Base-by-base conservation (phyloP, 1,140 invertebrate species). In the Geopemphigus sp. region DNA sequence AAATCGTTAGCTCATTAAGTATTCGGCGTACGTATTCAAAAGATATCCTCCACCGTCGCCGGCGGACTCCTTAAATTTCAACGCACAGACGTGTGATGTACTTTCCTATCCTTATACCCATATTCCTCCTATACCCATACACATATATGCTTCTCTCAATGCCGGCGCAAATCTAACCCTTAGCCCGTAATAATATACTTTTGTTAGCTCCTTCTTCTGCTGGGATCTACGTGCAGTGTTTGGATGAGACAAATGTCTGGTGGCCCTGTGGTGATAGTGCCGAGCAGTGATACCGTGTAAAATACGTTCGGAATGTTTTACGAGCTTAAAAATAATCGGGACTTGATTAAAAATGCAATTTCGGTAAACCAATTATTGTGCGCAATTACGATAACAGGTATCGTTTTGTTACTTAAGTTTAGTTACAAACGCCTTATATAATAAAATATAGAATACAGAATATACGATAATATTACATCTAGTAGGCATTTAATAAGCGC, bases 41-140 rank as follows among this genome's bases (percentile, higher is more conserved):
- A 76, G 73, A 76, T 76, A 76, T 45, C 73, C 56, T 26, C 6
- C 68, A 39, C 68, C 50, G 26, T 72, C 68, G 68, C 68, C 50
- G 24, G 8, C 26, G 68, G 26, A 59, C 54, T 76, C 54, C 56
- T 76, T 76, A 76, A 76, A 76, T 76, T 76, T 76, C 73, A 76
- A 76, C 73, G 53, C 73, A 76, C 56, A 76, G 39, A 59, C 73
- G 73, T 76, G 73, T 76, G 73, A 59, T 76, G 66, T 32, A 22
- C 39, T n/a, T 19, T 15, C 22, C n/a, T n/a, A 24, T 5, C 29
- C 29, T n/a, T 14, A 5, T 15, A 19, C 29, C 1, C 29, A n/a
- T 11, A n/a, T n/a, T n/a, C n/a, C n/a, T n/a, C n/a, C n/a, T n/a
- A 17, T 15, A 26, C 0, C 0, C 22, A 1, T 15, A 10, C 22